Evolutionary conservation across 2,113 vertebrate genomes (phyloP), one percentile per base, ranked within the genome.

Genomic region (Corythaixoides concolor): DNA sequence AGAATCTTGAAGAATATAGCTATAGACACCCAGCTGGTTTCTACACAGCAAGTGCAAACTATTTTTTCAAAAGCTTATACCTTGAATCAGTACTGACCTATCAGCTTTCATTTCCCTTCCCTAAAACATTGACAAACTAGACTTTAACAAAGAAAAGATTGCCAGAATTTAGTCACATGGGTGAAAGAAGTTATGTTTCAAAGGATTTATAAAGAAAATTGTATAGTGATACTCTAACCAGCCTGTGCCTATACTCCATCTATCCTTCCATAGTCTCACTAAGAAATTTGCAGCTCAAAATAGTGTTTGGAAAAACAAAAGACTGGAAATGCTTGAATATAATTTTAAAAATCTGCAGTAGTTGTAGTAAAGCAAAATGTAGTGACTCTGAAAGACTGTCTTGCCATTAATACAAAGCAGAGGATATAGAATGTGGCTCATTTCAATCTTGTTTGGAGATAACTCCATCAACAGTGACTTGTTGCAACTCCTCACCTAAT

Each of bases 401-500:
- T 86, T 35, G 52, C 64, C 45, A n/a, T 28, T 63, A 69, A 67
- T 50, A 59, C 8, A 50, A 89, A 63, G 56, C 45, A 72, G 37
- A 87, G 56, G 37, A 21, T 56, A 79, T 1, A 23, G 39, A 88
- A 64, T 15, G 30, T 13, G 33, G 45, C 18, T 73, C 26, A 39
- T 63, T 85, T 88, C 58, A 68, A 43, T 39, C 21, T 62, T 68
- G 8, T 83, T 94, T 56, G 68, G 58, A 89, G 43, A 59, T 27
- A 82, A 76, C 37, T 85, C 70, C 58, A 90, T 76, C 92, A 90
- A 53, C 18, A 88, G 67, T 35, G 63, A 83, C 39, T 93, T 83
- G 19, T 24, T 90, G 59, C 63, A 82, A 90, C 58, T 90, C 49
- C 62, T 93, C 49, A 76, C 30, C 35, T 85, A 95, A 96, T 95